phyloP scores from a whole-genome alignment of 2,113 vertebrate species.

The Holacanthus passer region DNA sequence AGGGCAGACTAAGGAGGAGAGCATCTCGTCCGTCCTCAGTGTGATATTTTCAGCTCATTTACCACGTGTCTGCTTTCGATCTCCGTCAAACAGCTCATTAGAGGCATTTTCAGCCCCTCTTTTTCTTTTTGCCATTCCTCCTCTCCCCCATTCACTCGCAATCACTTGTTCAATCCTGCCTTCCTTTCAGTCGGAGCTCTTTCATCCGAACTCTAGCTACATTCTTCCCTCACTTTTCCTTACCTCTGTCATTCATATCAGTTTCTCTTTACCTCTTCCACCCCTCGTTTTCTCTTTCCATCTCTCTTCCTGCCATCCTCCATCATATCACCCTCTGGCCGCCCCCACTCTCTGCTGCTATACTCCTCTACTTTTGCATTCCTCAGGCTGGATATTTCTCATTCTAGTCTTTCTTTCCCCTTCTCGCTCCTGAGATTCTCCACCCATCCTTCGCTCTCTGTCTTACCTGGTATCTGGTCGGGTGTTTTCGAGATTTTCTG shows the following conservation, averaged over 20 bases:
- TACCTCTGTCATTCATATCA: background rate
- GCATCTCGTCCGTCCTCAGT: constrained; percentile 26
- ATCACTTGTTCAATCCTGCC: constrained; percentile 9
- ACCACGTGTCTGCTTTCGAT: constrained; percentile 31
- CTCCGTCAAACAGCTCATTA: constrained; percentile 63
- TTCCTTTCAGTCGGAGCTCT: constrained; percentile 16
- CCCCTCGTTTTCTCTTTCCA: constrained; percentile 3
- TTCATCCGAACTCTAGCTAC: constrained; percentile 37
- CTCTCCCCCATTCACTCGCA: background rate
- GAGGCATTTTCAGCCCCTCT: constrained; percentile 35
- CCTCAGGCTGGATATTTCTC: background rate
- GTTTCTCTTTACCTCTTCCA: constrained; percentile 4
- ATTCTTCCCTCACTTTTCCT: constrained; percentile 10
- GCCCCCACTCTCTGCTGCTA: background rate
- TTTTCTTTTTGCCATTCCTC: constrained; percentile 14
- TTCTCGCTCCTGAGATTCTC: background rate
- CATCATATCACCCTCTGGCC: constrained; percentile 27
- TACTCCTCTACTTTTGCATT: constrained; percentile 7
- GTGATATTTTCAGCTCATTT: constrained; percentile 49
- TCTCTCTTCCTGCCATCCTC: constrained; percentile 2
- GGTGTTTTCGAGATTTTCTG: constrained; percentile 91
- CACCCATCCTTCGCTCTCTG: background rate
- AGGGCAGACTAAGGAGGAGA: constrained; percentile 25
- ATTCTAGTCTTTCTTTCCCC: background rate
- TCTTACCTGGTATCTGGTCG: constrained; percentile 94